phyloP scores from a whole-genome alignment of 2,113 vertebrate species.

The Gobio gobio region DNA sequence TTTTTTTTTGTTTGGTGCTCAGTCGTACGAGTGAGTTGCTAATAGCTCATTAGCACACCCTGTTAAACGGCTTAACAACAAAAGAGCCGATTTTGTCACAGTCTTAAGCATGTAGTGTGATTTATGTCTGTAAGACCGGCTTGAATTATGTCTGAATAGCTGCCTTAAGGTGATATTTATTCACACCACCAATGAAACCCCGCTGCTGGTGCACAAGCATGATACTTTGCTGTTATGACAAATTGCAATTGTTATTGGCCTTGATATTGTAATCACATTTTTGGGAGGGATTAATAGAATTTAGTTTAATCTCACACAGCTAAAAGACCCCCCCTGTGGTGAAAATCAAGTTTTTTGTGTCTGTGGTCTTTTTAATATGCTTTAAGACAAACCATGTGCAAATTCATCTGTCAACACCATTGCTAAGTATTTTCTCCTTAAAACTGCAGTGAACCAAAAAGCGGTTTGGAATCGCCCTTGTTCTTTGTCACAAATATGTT shows the following conservation, averaged over 20 bases:
- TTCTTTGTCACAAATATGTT: too few relatives aligned
- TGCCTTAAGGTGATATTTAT: neutral
- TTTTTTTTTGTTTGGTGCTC: neutral
- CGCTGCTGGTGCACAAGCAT: neutral
- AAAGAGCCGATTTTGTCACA: neutral
- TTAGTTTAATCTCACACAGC: neutral
- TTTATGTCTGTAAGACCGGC: neutral
- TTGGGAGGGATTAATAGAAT: neutral
- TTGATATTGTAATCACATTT: neutral
- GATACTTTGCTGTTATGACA: neutral
- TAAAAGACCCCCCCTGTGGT: too few relatives aligned
- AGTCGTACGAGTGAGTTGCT: neutral
- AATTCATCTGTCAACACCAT: too few relatives aligned
- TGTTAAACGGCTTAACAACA: neutral
- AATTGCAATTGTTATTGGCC: neutral
- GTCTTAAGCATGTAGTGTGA: neutral
- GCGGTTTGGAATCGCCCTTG: too few relatives aligned
- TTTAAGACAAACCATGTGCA: too few relatives aligned
- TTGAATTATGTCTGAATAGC: neutral
- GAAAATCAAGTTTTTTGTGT: too few relatives aligned
- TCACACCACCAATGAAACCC: neutral
- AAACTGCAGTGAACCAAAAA: too few relatives aligned
- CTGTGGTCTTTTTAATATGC: too few relatives aligned
- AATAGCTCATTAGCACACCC: slow-evolving; percentile 35
- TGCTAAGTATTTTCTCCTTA: too few relatives aligned